phyloP scores from a whole-genome alignment of 2,888 invertebrate genomes.

The Graphium colonna region DNA sequence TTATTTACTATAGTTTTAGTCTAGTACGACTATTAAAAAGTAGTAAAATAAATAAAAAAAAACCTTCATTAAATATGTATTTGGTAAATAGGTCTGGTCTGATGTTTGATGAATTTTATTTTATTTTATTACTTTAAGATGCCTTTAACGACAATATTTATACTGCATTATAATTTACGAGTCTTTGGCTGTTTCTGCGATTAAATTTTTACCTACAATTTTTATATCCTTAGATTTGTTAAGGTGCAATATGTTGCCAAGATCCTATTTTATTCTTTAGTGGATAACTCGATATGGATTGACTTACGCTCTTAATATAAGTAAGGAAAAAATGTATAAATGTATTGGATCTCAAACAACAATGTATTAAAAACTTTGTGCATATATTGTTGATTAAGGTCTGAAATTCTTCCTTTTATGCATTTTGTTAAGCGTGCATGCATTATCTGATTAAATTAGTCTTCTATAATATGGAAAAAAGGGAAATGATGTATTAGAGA shows the following conservation, averaged over 20 bases:
- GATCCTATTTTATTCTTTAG: too few relatives aligned
- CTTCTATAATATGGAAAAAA: too few relatives aligned
- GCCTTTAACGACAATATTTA: neutral
- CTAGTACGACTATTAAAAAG: neutral
- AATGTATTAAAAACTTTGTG: neutral
- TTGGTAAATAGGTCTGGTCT: neutral
- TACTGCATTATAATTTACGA: too few relatives aligned
- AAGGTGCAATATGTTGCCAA: too few relatives aligned
- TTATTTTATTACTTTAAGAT: neutral
- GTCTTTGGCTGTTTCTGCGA: too few relatives aligned
- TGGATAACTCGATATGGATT: neutral
- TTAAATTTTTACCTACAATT: neutral
- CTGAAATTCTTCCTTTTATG: too few relatives aligned
- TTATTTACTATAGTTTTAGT: neutral
- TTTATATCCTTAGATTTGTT: too few relatives aligned
- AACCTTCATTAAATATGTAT: neutral
- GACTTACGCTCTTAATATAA: too few relatives aligned
- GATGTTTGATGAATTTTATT: too few relatives aligned
- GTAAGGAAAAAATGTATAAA: neutral
- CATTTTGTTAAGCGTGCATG: too few relatives aligned
- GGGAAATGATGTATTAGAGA: too few relatives aligned
- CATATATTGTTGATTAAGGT: neutral
- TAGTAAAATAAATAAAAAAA: neutral
- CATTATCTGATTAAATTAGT: too few relatives aligned
- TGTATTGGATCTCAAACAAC: neutral